Conservation (phyloP, 2,888 invertebrate genomes). For the Papilio demoleus region DNA sequence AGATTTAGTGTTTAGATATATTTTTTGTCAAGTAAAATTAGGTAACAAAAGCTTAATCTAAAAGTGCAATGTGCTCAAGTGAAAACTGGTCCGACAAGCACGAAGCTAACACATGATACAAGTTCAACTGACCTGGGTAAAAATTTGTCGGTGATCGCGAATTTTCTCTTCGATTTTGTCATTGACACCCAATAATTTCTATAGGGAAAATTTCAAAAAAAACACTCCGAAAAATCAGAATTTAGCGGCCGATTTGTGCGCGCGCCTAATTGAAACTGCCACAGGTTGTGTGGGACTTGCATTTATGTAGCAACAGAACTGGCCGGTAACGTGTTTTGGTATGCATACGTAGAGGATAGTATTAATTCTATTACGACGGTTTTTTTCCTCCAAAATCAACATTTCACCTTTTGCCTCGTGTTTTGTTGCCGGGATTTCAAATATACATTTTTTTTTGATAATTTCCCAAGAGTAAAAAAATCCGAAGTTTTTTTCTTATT, state of each 20-base stretch:
- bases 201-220: conserved; percentile 59
- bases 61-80: conserved; percentile 17
- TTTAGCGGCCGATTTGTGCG: conserved; percentile 63
- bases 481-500: too few species aligned
- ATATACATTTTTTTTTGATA: too few species aligned
- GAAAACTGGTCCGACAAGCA: conserved; percentile 33
- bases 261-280: conserved; percentile 59
- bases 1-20: too few species aligned
- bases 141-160: conserved; percentile 81
- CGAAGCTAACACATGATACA: conserved; percentile 26
- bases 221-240: conserved; percentile 63
- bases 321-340: conserved; percentile 53
- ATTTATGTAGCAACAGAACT: conserved; percentile 57
- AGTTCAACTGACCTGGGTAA: conserved; percentile 73
- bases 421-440: not conserved
- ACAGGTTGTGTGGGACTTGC: conserved; percentile 50
- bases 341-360: not conserved
- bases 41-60: conserved; percentile 17
- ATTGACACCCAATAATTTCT: conserved; percentile 79
- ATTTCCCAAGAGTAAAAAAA: too few species aligned
- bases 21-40: too few species aligned
- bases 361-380: conserved; percentile 40
- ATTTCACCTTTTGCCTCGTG: conserved; percentile 4
- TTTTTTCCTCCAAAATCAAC: conserved; percentile 44
- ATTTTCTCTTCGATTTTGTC: conserved; percentile 82